Evolutionary conservation across 1,140 invertebrate genomes (phyloP), one percentile per base, ranked within the genome.

Genomic region (Metopolophium dirhodum): DNA sequence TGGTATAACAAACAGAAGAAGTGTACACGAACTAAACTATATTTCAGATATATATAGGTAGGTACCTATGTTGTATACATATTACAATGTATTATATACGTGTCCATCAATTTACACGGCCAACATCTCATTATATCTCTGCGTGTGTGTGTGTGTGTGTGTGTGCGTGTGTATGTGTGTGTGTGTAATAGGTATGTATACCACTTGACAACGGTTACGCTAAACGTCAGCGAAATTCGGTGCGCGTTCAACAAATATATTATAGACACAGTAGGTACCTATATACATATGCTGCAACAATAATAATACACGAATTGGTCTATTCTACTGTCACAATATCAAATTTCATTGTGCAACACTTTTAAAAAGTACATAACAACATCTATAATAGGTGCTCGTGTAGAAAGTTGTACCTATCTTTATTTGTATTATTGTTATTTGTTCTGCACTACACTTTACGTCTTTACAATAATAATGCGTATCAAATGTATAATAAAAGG

Each of bases 291-390:
- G n/a, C 41, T 45, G 54, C 61, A 61, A 61, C 23, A 61, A 68
- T 45, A 90, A 90, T 45, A 68, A 90, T 90, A 61, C 23, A 90
- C 37, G 54, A 61, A 90, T 90, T 9, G 54, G 89, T 68, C 89
- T 68, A 90, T 90, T 90, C 89, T 68, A 45, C 54, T 90, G 89
- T 90, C 89, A 90, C 30, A 90, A 90, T 90, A 90, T 90, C 89
- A 68, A 90, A 90, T 90, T 68, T 26, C 89, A 90, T 90, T 90
- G 89, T 90, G 54, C 89, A 68, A 90, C 54, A 61, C 26, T 90
- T 68, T 68, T n/a, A 30, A 68, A 90, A 90, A 30, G 37, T 90
- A 41, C 45, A 90, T n/a, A 54, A 45, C 89, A 61, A 57, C 37
- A n/a, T 9, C 22, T 41, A 54, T 54, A 88, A 51, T 51, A 54